phyloP scores from a whole-genome alignment of 2,888 invertebrate species.

The Drosophila kuntzei region DNA sequence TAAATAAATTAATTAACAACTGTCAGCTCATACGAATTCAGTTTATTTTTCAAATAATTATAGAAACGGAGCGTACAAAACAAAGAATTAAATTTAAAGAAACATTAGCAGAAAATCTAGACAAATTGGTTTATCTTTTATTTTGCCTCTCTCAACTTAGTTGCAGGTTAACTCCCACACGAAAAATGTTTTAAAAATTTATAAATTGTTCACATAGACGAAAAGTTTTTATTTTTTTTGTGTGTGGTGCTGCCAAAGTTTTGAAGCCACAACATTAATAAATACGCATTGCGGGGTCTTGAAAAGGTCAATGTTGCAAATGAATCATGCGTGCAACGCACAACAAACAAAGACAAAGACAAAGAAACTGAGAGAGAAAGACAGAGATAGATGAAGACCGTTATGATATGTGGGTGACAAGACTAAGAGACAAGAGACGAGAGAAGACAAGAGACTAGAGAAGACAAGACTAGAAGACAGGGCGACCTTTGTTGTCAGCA shows the following conservation, averaged over 20 bases:
- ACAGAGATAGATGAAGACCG: constrained; percentile 16
- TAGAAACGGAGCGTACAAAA: too few relatives aligned
- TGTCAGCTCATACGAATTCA: too few relatives aligned
- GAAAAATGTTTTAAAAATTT: constrained; percentile 1
- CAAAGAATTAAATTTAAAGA: too few relatives aligned
- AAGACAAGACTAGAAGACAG: constrained; percentile 9
- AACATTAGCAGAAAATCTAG: too few relatives aligned
- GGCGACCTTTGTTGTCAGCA: constrained; percentile 68
- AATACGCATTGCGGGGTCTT: constrained; percentile 5
- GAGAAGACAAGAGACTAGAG: constrained; percentile 1
- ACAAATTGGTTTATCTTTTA: background rate
- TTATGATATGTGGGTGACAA: constrained; percentile 65
- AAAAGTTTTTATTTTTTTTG: constrained; percentile 15
- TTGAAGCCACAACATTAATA: constrained; percentile 40
- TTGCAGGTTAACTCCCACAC: background rate
- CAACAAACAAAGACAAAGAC: constrained; percentile 12
- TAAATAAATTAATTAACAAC: too few relatives aligned
- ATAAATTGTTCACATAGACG: constrained; percentile 3
- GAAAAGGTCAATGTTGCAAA: constrained; percentile 46
- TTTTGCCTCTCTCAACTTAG: background rate
- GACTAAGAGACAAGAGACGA: constrained; percentile 15
- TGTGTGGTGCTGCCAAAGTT: constrained; percentile 26
- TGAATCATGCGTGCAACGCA: constrained; percentile 41
- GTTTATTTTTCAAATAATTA: too few relatives aligned
- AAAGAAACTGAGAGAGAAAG: background rate